phyloP scores from a whole-genome alignment of 2,888 invertebrate species.

The Loripinus fragilis region DNA sequence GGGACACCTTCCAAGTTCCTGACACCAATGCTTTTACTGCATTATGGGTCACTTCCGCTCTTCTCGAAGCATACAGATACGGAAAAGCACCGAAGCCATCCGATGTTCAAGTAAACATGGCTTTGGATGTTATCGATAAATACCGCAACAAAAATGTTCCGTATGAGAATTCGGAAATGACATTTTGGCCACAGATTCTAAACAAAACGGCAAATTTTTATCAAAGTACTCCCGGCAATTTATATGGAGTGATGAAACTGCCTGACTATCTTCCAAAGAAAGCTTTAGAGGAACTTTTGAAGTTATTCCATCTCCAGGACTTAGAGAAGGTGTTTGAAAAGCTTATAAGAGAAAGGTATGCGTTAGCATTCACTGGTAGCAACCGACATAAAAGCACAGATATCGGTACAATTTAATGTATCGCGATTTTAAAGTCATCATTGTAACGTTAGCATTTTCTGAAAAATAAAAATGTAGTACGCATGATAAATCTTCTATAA shows the following conservation, averaged over 20 bases:
- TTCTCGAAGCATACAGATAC: conserved; percentile 60
- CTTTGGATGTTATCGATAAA: conserved; percentile 58
- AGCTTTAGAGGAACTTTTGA: conserved; percentile 64
- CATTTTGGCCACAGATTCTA: conserved; percentile 71
- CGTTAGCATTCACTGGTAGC: no score
- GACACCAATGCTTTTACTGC: conserved; percentile 72
- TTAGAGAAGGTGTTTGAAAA: conserved; percentile 60
- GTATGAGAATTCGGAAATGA: conserved; percentile 65
- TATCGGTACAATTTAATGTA: no score
- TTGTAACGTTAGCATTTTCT: no score
- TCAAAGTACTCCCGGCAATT: conserved; percentile 66
- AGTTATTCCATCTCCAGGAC: conserved; percentile 60
- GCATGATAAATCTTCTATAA: no score
- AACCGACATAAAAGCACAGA: no score
- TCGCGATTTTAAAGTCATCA: no score
- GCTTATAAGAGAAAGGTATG: conserved; percentile 57
- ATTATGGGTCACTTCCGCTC: conserved; percentile 62
- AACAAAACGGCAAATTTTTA: conserved; percentile 60
- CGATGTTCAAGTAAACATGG: conserved; percentile 45
- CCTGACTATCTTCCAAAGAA: conserved; percentile 60
- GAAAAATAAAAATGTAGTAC: no score
- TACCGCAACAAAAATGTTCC: conserved; percentile 64
- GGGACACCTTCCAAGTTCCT: conserved; percentile 58
- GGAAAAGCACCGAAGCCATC: conserved; percentile 58
- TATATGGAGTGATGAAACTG: conserved; percentile 55